phyloP scores from a whole-genome alignment of 1,140 invertebrate species.

The Drosophila persimilis region DNA sequence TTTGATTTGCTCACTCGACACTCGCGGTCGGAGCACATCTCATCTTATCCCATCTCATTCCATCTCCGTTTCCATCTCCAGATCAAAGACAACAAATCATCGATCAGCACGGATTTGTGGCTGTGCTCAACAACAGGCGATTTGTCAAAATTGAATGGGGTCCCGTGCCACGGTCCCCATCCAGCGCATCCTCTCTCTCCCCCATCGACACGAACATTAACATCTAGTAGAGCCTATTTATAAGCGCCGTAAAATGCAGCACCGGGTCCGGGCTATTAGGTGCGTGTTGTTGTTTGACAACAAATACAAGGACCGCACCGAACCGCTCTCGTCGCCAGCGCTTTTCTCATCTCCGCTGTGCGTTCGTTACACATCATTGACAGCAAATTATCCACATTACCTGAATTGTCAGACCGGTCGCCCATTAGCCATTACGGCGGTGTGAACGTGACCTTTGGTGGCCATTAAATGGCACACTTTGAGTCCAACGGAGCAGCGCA shows the following conservation, averaged over 20 bases:
- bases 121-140: slow-evolving; percentile 46
- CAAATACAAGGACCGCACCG: slow-evolving; percentile 62
- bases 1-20: slow-evolving; percentile 68
- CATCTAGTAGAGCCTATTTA: slow-evolving; percentile 70
- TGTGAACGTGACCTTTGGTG: slow-evolving; percentile 79
- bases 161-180: neutral
- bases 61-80: slow-evolving; percentile 4
- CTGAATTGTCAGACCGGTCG: slow-evolving; percentile 75
- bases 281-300: slow-evolving; percentile 74
- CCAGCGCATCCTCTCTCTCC: slow-evolving; percentile 3
- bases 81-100: slow-evolving; percentile 77
- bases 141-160: slow-evolving; percentile 67
- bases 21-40: slow-evolving; percentile 34
- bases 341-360: slow-evolving; percentile 29
- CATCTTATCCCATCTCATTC: no score
- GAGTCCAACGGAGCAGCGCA: slow-evolving; percentile 44
- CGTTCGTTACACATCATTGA: slow-evolving; percentile 77
- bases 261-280: slow-evolving; percentile 49
- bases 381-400: slow-evolving; percentile 81
- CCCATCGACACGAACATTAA: slow-evolving; percentile 50
- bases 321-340: slow-evolving; percentile 1
- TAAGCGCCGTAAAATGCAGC: slow-evolving; percentile 70
- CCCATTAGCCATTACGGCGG: slow-evolving; percentile 73
- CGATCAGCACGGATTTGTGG: slow-evolving; percentile 60
- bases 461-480: slow-evolving; percentile 80